Evolutionary conservation across 1,140 invertebrate species (phyloP).

Genomic region (Aphelenchoides besseyi): DNA sequence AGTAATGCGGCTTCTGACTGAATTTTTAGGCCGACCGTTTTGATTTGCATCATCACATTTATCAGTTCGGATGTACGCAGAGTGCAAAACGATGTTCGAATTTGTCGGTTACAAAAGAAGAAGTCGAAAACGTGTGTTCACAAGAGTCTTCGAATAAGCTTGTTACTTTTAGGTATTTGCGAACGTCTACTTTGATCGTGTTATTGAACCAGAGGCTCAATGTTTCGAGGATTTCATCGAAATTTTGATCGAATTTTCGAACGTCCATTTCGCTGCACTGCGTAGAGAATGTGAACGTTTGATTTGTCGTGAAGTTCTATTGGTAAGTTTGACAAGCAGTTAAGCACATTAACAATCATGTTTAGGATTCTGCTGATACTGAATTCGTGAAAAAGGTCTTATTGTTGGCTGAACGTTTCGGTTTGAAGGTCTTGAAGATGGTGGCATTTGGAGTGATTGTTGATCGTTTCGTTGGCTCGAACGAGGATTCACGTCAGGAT

Average conservation of each 20-base stretch:
- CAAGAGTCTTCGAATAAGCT: constrained; percentile 14
- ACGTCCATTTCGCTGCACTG: constrained; percentile 38
- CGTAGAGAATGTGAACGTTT: constrained; percentile 40
- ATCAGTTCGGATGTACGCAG: constrained; percentile 36
- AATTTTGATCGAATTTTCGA: constrained; percentile 32
- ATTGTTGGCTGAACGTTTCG: constrained; percentile 41
- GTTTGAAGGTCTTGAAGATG: constrained; percentile 41
- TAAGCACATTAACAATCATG: background rate
- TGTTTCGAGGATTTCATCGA: constrained; percentile 49
- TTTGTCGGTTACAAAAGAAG: constrained; percentile 16
- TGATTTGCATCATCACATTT: constrained; percentile 38
- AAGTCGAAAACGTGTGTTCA: constrained; percentile 37
- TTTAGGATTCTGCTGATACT: constrained; percentile 44
- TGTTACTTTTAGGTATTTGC: constrained; percentile 37
- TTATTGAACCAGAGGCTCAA: constrained; percentile 34
- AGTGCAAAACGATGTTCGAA: constrained; percentile 14
- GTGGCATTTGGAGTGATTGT: constrained; percentile 44
- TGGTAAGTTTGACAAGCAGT: constrained; percentile 25
- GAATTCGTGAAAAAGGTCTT: constrained; percentile 47
- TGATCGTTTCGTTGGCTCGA: constrained; percentile 28
- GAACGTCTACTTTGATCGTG: constrained; percentile 39
- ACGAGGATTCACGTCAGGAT: constrained; percentile 17
- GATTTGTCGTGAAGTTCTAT: constrained; percentile 44
- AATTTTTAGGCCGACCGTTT: constrained; percentile 36
- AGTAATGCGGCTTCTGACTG: background rate